Base-by-base conservation (phyloP, 53 echinoderm and acorn worm genomes). In the Paracentrotus lividus region DNA sequence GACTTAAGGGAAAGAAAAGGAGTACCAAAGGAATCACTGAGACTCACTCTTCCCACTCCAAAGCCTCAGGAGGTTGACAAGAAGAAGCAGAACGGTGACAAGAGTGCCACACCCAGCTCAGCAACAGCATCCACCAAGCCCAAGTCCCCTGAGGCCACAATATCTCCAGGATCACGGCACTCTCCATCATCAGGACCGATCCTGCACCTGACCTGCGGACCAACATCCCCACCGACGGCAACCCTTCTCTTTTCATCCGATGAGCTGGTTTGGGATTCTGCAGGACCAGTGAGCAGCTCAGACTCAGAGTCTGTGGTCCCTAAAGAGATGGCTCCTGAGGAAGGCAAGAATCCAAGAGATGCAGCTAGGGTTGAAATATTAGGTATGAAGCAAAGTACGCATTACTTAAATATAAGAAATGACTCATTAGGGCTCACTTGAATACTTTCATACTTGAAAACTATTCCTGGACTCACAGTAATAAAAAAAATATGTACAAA, bases 171-270 rank as follows among this genome's bases (percentile, higher is more conserved):
- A 85, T 44, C 92, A 32, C 66, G 81, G 77, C 15, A 88, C 88
- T 88, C 84, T 66, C 88, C 94, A 60, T 81, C 94, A 42, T 66
- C 92, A 14, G 92, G 92, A 10, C 92, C 92, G 2, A 92, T 92
- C 92, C 92, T 92, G 77, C 92, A 92, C 43, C 92, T 92, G 2
- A 91, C 92, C 77, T 52, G 42, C 3, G 97, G 95, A 15, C 90
- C 95, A 44, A 94, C 95, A 42, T 96, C 97, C 24, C 98, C 96
- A 9, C 96, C 95, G 36, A 96, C 95, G 23, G 98, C 98, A 3
- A 98, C 98, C 9, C 95, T 98, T 15, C 90, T 98, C 34, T 96
- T 94, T 88, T 95, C 94, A 31, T 93, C 60, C 47, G 96, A 95
- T 44, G 95, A 96, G 18, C 69, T 90, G 51, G 68, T 96, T 47